Conservation (phyloP, 2,113 vertebrate species). For the Edolisoma coerulescens region DNA sequence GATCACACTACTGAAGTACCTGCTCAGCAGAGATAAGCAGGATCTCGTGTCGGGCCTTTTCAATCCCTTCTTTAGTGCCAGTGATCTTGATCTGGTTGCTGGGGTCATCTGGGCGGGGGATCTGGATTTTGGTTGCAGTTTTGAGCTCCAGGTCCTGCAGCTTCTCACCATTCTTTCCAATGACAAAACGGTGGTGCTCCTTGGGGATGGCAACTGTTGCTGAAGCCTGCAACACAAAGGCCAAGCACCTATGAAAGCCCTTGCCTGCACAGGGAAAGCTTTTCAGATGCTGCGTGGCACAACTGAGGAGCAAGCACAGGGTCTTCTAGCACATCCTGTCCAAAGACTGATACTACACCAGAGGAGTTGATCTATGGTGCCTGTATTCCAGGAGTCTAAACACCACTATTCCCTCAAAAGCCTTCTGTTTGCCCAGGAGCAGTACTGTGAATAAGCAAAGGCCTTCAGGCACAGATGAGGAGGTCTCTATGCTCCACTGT, state of each 20-base stretch:
- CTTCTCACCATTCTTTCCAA: conserved; percentile 98
- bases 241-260: neutral
- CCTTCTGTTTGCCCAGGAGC: neutral
- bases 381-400: neutral
- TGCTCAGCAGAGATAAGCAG: conserved; percentile 97
- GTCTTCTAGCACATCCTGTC: neutral
- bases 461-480: neutral
- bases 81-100: conserved; percentile 99
- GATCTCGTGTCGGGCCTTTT: conserved; percentile 97
- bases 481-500: neutral
- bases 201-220: conserved; percentile 96
- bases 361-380: neutral
- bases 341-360: neutral
- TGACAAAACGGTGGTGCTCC: conserved; percentile 98
- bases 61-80: conserved; percentile 97
- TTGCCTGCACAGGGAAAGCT: neutral
- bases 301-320: neutral
- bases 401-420: neutral
- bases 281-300: neutral
- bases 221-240: conserved; percentile 78
- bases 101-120: conserved; percentile 94
- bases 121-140: conserved; percentile 99
- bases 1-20: conserved; percentile 66
- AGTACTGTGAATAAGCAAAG: neutral
- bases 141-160: conserved; percentile 97